Evolutionary conservation across 2,113 vertebrate species (phyloP), one percentile per base, ranked within the genome.

Genomic region (Phoxinus phoxinus): DNA sequence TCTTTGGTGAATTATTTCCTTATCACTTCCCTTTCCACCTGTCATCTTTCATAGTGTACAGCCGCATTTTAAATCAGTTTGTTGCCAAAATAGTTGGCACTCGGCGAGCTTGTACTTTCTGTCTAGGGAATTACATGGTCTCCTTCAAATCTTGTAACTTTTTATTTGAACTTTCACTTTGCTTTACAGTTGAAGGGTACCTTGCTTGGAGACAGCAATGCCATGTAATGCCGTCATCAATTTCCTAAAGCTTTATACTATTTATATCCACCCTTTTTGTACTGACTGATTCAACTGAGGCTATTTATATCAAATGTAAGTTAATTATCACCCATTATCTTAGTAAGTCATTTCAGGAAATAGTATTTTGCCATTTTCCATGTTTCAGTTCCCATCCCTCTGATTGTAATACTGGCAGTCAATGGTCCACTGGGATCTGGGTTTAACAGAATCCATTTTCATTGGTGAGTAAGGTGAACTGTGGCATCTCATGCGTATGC

Each of bases 11-110:
- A 94, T 93, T 93, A 93, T 91, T 89, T 88, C 86, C 86, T 76
- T 92, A 91, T 92, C 93, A 93, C 90, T 91, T 94, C 83, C 86
- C 91, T 91, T 93, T 90, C 86, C 80, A 78, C 87, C 80, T 87
- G 90, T 92, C 90, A 92, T 93, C 89, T 91, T 92, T 93, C 91
- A 92, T 90, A 87, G 73, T 35, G 63, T 63, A 90, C 51, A 48
- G 67, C 69, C 37, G 71, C 85, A 84, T 84, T 81, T 91, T 76
- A 86, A 91, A 88, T 88, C 85, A 86, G 80, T 83, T 87, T 90
- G 86, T 77, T 82, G 75, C 30, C 7, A 32, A 84, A 76, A 46
- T 82, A 89, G 89, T 90, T 90, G 87, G 72, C 88, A 91, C 81
- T 87, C 87, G 78, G 78, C 81, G 59, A 77, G 72, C 84, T 90